Base-by-base conservation (phyloP, 2,797 vertebrate species). In the Threskiornis aethiopicus region DNA sequence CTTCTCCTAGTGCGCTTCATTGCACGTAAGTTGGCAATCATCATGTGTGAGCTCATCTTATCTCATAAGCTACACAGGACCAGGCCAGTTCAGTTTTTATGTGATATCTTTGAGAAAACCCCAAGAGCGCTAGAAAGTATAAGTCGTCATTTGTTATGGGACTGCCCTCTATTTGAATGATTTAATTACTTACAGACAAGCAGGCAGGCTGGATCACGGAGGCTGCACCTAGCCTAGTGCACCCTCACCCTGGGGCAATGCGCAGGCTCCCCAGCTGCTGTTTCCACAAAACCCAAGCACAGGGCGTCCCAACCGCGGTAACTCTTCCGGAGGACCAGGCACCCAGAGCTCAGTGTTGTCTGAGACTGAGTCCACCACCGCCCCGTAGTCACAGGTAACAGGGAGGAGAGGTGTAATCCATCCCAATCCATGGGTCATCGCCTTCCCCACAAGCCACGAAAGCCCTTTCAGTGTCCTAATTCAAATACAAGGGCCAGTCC, bases 251-350 rank as follows among this genome's bases (percentile, higher is more conserved):
- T 16, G 17, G 15, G 17, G 71, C 35, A 59, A 41, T 0, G 4
- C 2, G 1, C 20, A 46, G 51, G 22, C 3, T 73, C 8, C 9
- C n/a, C 33, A 25, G 51, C 9, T 47, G 25, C 58, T 70, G 37
- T 18, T 79, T 79, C 35, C 76, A 64, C 70, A 71, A 78, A 81
- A 44, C 10, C 3, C 31, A 57, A 62, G 51, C 21, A 87, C 28
- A 42, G 28, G 12, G 6, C 47, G 14, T 44, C 71, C 35, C 39
- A 66, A 4, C 17, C 10, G 2, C 0, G 0, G 4, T 8, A 35
- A 37, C 31, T n/a, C 26, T 55, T 44, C 28, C 9, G 6, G n/a
- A 54, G 35, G 11, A 88, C 11, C 20, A 75, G 49, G n/a, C 21
- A 54, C 10, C 6, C 11, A 10, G 16, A 54, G 31, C 28, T 54